Evolutionary conservation across 2,797 vertebrate genomes (phyloP).

Genomic region (Phataginus tetradactyla): DNA sequence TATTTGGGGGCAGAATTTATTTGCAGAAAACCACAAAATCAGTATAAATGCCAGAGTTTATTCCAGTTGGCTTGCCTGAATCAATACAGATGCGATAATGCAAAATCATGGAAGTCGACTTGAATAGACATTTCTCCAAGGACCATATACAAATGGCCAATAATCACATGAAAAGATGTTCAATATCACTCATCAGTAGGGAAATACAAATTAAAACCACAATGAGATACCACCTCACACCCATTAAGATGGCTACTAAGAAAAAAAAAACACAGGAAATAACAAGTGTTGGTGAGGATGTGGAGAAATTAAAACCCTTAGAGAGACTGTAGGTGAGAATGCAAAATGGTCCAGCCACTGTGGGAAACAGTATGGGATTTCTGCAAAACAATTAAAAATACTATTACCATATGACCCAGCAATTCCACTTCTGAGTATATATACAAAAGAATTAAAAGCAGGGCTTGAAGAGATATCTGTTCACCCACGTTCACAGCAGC

Average conservation of each 20-base stretch:
- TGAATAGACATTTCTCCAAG: constrained; percentile 14
- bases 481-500: not conserved
- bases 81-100: constrained; percentile 40
- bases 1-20: constrained; percentile 72
- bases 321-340: not conserved
- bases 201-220: not conserved
- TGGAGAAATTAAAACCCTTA: not conserved
- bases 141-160: not conserved
- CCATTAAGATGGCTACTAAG: not conserved
- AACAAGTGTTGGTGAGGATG: not conserved
- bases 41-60: constrained; percentile 20
- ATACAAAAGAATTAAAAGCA: not conserved
- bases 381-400: not conserved
- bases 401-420: not conserved
- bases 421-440: not conserved
- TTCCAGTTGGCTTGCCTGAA: constrained; percentile 13
- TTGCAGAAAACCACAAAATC: constrained; percentile 58
- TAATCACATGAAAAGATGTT: not conserved
- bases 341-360: not conserved
- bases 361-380: not conserved
- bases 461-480: not conserved
- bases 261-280: not conserved
- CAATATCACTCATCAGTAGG: not conserved
- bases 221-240: not conserved
- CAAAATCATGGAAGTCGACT: not conserved